Evolutionary conservation across 37 sponge, comb jelly and placozoan species (phyloP), one percentile per base, ranked within the genome.

Genomic region (Ianthella basta): DNA sequence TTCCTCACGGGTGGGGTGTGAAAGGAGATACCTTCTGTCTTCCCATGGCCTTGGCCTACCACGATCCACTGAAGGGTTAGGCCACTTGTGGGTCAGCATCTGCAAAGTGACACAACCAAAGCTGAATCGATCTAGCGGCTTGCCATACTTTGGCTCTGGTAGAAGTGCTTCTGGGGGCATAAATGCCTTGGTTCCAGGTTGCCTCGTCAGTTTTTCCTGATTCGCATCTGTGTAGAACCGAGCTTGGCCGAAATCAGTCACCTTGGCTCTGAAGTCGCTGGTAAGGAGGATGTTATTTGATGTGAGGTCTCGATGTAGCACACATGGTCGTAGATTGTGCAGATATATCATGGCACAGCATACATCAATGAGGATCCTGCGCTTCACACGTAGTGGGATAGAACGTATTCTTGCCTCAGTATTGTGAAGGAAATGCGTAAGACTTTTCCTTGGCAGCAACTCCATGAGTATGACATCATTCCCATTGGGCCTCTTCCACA

Each of bases 101-200:
- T 72, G 39, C 12, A 72, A 19, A 15, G 36, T 34, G 38, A 72
- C 40, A 72, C 73, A 72, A 14, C 73, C 73, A 37, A 20, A 72
- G 6, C 40, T 37, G 19, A 72, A 72, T 8, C 32, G 40, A 72
- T 72, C 73, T 34, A 72, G 8, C 37, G 36, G 8, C 13, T 13
- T 12, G 36, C 14, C 40, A 19, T 72, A 72, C 23, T 8, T 5
- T 13, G 8, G 12, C 19, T 8, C 39, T 13, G 19, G 30, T 8
- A 30, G n/a, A n/a, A n/a, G n/a, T n/a, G n/a, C 73, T 37, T 72
- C 73, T 8, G 73, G 73, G 14, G 73, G 32, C 12, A 30, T 33
- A 30, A 34, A 34, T 20, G 32, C 36, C 30, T 15, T 6, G 8
- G 8, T 72, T 20, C 73, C 73, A 19, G 41, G 41, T 20, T 12